Base-by-base conservation (phyloP, 2,113 vertebrate species). In the Indicator maculatus region DNA sequence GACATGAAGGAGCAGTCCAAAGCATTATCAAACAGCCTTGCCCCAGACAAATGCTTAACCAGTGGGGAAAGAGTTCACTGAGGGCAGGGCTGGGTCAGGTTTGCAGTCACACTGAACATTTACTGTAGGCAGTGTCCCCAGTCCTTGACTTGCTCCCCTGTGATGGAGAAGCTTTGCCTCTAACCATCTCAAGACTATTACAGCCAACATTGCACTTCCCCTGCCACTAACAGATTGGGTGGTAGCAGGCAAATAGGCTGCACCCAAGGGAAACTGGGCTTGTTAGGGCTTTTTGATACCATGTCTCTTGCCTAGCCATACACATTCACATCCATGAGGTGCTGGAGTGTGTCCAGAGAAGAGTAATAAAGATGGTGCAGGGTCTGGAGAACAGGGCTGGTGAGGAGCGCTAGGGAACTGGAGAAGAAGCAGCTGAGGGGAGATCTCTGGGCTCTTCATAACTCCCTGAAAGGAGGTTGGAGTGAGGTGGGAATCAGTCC, bases 101-200 rank as follows among this genome's bases (percentile, higher is more conserved):
- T 73, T 87, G 39, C 63, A 65, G 24, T 12, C 30, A 70, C 14
- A 65, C 33, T 60, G 69, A 77, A 24, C 19, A 24, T 65, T 85
- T 86, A 30, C 39, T 10, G 3, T 15, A 72, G 56, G 31, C 69
- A 55, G n/a, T 1, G 16, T 4, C 1, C 11, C 26, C 2, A 1
- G 8, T 21, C 50, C 36, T 38, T 24, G n/a, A 47, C 12, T 50
- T 45, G n/a, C 39, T 70, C 55, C 44, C 39, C n/a, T 11, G 0
- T 55, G 44, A 16, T 39, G 71, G 60, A 88, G 39, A 59, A 78
- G 73, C 50, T 73, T 44, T 76, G 75, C 71, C 75, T 50, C 30
- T 45, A 75, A 39, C 12, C 8, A 2, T 70, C 83, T 44, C 3
- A 21, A 58, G 39, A 15, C 19, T 24, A 23, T 20, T 10, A 26